These are phyloP conservation scores for Drosophila emarginata DNA, from an alignment of 2,888 invertebrate species.

Conservation along the genomic window DNA sequence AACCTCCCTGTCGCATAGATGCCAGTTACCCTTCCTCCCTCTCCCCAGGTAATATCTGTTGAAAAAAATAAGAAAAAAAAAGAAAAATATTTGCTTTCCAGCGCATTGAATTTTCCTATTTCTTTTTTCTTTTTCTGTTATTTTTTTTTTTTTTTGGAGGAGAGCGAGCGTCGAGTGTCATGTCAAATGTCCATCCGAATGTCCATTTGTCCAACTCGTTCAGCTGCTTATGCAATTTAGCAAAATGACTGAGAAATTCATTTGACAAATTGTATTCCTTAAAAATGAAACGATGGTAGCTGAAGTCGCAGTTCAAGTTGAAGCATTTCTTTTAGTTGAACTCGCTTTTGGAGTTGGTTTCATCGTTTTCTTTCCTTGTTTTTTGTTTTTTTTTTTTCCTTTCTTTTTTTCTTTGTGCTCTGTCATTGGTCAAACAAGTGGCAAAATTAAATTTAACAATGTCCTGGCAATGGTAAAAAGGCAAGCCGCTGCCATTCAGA, in stretches of 20 bases:
- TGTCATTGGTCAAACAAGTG: slow-evolving; percentile 79
- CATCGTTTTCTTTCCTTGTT: slow-evolving; percentile 25
- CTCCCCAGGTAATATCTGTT: slow-evolving; percentile 57
- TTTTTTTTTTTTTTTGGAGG: neutral
- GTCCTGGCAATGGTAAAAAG: slow-evolving; percentile 27
- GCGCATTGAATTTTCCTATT: slow-evolving; percentile 20
- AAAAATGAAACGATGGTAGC: no score
- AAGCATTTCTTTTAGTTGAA: neutral
- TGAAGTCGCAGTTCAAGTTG: neutral
- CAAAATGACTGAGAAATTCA: slow-evolving; percentile 72
- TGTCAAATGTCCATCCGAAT: slow-evolving; percentile 55
- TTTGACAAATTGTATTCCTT: slow-evolving; percentile 72
- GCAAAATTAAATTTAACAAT: slow-evolving; percentile 78
- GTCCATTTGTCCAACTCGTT: neutral
- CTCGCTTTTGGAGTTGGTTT: slow-evolving; percentile 7
- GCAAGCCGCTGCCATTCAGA: neutral
- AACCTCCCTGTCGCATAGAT: slow-evolving; percentile 17
- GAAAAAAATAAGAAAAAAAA: slow-evolving; percentile 51
- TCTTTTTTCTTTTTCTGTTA: no score
- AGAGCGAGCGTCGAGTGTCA: slow-evolving; percentile 39
- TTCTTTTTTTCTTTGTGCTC: slow-evolving; percentile 44
- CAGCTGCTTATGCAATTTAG: slow-evolving; percentile 64
- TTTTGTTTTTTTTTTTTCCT: no score
- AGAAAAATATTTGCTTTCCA: slow-evolving; percentile 52
- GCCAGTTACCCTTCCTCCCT: neutral